phyloP scores from a whole-genome alignment of 2,888 invertebrate species.

The Seira ritae region DNA sequence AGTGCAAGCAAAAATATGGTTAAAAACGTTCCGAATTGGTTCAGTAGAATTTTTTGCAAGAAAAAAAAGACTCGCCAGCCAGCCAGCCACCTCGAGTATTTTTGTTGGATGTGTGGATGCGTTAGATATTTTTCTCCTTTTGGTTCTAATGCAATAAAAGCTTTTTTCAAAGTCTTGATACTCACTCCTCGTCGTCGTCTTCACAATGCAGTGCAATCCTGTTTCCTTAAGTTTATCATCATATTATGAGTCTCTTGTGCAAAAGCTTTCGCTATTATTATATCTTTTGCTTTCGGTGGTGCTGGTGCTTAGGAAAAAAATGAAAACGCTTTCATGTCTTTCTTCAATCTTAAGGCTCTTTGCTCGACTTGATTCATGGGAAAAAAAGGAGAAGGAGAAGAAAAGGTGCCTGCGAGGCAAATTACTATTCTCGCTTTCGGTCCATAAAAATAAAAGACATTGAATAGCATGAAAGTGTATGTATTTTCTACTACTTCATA shows the following conservation, averaged over 20 bases:
- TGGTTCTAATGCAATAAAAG: constrained; percentile 13
- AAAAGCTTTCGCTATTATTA: background rate
- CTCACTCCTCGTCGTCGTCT: background rate
- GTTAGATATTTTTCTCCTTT: background rate
- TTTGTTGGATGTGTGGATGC: background rate
- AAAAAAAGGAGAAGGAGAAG: background rate
- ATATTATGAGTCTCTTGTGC: constrained; percentile 1
- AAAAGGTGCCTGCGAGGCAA: constrained; percentile 11
- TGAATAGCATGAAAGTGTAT: too few relatives aligned
- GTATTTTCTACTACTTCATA: background rate
- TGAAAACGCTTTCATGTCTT: constrained; percentile 1
- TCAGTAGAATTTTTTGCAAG: background rate
- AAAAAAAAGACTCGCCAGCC: background rate
- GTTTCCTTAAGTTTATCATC: constrained; percentile 4
- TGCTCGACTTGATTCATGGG: background rate
- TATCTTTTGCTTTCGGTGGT: background rate
- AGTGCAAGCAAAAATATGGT: background rate
- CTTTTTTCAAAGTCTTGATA: background rate
- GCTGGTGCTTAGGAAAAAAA: background rate
- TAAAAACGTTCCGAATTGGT: background rate
- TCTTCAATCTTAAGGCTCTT: constrained; percentile 1
- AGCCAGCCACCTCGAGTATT: background rate
- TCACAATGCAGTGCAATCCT: background rate
- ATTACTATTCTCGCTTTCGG: background rate
- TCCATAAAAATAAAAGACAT: background rate